Evolutionary conservation across 2,113 vertebrate genomes (phyloP).

Genomic region (Atlantisia rogersi): DNA sequence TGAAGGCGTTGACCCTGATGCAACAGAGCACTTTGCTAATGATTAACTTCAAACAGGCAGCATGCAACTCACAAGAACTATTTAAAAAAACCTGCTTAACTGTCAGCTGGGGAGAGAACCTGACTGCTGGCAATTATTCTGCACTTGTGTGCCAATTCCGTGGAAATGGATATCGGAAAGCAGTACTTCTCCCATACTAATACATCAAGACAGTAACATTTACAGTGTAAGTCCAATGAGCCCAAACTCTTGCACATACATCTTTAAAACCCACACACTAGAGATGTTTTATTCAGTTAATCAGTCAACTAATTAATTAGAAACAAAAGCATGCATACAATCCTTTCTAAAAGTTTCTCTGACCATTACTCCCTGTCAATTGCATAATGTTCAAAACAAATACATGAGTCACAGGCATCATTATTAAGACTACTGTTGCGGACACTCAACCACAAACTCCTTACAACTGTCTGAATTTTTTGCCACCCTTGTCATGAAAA

Average conservation of each 20-base stretch:
- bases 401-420: neutral
- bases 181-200: neutral
- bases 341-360: neutral
- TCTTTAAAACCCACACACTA: neutral
- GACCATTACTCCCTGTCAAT: neutral
- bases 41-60: slow-evolving; percentile 28
- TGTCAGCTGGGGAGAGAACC: neutral
- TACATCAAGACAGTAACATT: no score
- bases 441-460: neutral
- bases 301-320: neutral
- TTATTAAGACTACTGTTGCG: neutral
- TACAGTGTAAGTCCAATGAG: neutral
- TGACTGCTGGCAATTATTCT: neutral
- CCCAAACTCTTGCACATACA: neutral
- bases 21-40: neutral
- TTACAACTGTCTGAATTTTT: neutral
- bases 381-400: neutral
- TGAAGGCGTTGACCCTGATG: neutral
- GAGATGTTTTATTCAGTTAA: neutral
- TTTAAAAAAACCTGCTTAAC: neutral
- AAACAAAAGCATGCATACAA: neutral
- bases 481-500: neutral
- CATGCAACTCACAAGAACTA: neutral
- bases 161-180: neutral
- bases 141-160: neutral